Conservation (phyloP, 2,888 invertebrate genomes). For the Camptogramma bilineatum region DNA sequence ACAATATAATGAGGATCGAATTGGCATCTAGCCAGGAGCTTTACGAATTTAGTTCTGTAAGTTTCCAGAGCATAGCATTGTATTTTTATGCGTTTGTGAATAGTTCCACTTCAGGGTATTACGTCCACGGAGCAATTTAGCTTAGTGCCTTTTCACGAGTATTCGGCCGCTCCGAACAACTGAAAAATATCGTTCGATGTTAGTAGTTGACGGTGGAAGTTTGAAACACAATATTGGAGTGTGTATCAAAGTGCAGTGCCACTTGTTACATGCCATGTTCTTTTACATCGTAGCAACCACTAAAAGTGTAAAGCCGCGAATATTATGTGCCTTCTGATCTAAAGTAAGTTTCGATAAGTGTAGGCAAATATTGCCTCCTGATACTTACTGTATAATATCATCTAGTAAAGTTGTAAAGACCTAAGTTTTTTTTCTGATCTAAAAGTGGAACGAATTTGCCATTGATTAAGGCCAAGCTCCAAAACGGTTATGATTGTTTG, state of each 20-base stretch:
- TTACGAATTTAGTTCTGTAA: neutral
- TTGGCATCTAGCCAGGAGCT: neutral
- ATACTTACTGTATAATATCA: too few relatives aligned
- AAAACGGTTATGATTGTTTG: too few relatives aligned
- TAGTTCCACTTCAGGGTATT: constrained; percentile 5
- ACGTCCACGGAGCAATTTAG: neutral
- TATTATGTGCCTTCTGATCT: too few relatives aligned
- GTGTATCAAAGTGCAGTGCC: neutral
- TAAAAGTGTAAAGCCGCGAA: too few relatives aligned
- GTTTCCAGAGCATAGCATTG: neutral
- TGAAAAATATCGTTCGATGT: neutral
- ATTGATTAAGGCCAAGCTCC: too few relatives aligned
- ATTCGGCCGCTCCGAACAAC: neutral
- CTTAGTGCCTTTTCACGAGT: neutral
- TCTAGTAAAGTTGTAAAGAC: too few relatives aligned
- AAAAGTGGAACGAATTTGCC: too few relatives aligned
- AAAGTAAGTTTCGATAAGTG: too few relatives aligned
- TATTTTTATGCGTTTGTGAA: constrained; percentile 4
- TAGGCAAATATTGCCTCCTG: too few relatives aligned
- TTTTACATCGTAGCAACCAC: too few relatives aligned
- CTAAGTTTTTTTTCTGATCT: too few relatives aligned
- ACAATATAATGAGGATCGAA: neutral
- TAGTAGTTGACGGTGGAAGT: neutral
- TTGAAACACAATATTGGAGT: neutral
- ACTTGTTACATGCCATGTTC: neutral